Base-by-base conservation (phyloP, 2,113 vertebrate species). In the Mesitornis unicolor region DNA sequence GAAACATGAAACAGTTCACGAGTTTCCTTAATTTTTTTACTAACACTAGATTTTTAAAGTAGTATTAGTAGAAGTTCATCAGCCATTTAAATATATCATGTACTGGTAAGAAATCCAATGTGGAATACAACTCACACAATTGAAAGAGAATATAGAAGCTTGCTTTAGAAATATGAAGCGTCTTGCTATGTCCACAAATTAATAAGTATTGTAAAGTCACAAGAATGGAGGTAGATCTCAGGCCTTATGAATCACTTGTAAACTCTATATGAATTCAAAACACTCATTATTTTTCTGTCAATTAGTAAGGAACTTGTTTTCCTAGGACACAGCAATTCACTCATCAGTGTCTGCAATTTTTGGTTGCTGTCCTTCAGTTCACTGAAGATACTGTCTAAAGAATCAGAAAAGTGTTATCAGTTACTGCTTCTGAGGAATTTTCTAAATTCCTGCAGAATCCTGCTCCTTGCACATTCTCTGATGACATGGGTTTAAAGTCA, bases 381-480 rank as follows among this genome's bases (percentile, higher is more conserved):
- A 36, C 42, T 77, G 47, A 35, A 4, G 13, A 68, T 79, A 48
- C 47, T 59, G 10, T 53, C 38, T 36, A 35, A 93, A 73, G 82
- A 92, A 68, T 43, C 64, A 45, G 56, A 75, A 42, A 75, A 87
- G 24, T 47, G 22, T 80, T 75, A 75, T 42, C 22, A 65, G 76
- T 73, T 50, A 87, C 33, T 75, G 38, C 29, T 94, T 94, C 84
- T 75, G 65, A 70, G 31, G n/a, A 82, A 89, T 74, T 95, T 94
- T 83, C 43, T 74, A 25, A 75, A 84, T 87, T 80, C 59, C 54
- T 93, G 60, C n/a, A 68, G 33, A 74, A 20, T 77, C 18, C 42
- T 54, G 57, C 38, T 89, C 45, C 64, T 68, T 65, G 31, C n/a
- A 74, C 43, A 29, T 54, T 47, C 43, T 24, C 13, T 85, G 47